Evolutionary conservation across 2,797 vertebrate species (phyloP), one percentile per base, ranked within the genome.

Genomic region (Clarias fuscus): DNA sequence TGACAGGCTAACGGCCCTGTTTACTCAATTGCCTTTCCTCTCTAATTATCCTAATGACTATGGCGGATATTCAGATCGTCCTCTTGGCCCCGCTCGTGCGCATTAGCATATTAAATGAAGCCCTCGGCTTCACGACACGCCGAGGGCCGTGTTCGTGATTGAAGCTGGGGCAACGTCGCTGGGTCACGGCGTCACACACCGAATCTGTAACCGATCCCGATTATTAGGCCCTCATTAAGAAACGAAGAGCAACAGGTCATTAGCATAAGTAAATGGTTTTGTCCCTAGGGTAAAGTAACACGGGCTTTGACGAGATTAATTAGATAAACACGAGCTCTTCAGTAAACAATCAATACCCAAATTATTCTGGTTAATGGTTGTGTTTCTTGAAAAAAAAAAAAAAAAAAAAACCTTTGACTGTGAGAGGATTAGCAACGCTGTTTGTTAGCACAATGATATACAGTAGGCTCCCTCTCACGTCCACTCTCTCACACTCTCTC

Each of bases 21-120:
- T 99, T 98, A 98, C 96, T 97, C 97, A 97, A 98, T 98, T 97
- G 96, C 96, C 94, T 96, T 90, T 97, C 96, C 96, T 97, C 96
- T 97, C 98, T 97, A 97, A 99, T 99, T 97, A 98, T 96, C 96
- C 93, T 92, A 94, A 94, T 95, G 92, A 93, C 95, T 96, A 56
- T 56, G 13, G 93, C 86, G 73, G 93, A 95, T 94, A 92, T 91
- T 90, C 91, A 93, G 93, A 94, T 96, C 85, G 64, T 96, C 95
- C 93, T 92, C 93, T 92, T 91, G 83, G 79, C 87, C 90, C 72
- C 20, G 80, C 79, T 83, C 27, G 6, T 24, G 30, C 2, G 91
- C 70, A 92, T 94, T 94, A 93, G 93, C 87, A 58, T 90, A 91
- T 91, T 90, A 88, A 89, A 90, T 71, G 86, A 90, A 84, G 89